Percentiles rank a stretch among this genome's conserved stretches.
Conservation (phyloP, 2,888 invertebrate species). For the Lymantria monacha region DNA sequence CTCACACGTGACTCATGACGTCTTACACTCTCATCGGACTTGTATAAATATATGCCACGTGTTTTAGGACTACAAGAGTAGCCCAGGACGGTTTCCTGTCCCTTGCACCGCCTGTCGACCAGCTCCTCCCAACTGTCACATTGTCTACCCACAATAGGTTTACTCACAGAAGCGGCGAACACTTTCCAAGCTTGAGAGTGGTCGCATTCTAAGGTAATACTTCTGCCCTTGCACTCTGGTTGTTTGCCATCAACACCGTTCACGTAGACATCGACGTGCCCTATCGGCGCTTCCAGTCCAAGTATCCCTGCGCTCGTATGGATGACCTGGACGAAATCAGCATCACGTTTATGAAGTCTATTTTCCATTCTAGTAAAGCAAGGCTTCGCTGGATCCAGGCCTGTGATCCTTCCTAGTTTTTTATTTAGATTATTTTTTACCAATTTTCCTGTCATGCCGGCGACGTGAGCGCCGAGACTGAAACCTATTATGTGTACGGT, state of each 20-base stretch:
- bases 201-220: constrained; percentile 62
- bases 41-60: constrained; percentile 59
- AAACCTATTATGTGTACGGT: constrained; percentile 83
- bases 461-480: constrained; percentile 84
- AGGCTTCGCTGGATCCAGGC: constrained; percentile 68
- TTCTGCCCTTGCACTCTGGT: constrained; percentile 56
- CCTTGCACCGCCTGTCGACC: constrained; percentile 44
- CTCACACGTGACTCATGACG: constrained; percentile 21
- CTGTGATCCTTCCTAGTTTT: constrained; percentile 57
- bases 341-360: constrained; percentile 52
- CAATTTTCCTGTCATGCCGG: constrained; percentile 69
- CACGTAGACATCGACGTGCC: constrained; percentile 67
- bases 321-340: constrained; percentile 64
- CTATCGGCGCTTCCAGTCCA: constrained; percentile 59
- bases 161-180: constrained; percentile 51
- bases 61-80: constrained; percentile 43
- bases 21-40: constrained; percentile 36
- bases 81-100: constrained; percentile 48
- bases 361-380: constrained; percentile 54
- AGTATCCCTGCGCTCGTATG: constrained; percentile 67
- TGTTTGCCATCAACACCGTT: constrained; percentile 62
- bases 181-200: constrained; percentile 66
- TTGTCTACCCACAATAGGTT: constrained; percentile 44
- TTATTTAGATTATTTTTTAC: constrained; percentile 44
- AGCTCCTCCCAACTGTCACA: constrained; percentile 56